These are phyloP conservation scores for Contarinia nasturtii DNA, from an alignment of 1,140 invertebrate species.

Conservation along the genomic window DNA sequence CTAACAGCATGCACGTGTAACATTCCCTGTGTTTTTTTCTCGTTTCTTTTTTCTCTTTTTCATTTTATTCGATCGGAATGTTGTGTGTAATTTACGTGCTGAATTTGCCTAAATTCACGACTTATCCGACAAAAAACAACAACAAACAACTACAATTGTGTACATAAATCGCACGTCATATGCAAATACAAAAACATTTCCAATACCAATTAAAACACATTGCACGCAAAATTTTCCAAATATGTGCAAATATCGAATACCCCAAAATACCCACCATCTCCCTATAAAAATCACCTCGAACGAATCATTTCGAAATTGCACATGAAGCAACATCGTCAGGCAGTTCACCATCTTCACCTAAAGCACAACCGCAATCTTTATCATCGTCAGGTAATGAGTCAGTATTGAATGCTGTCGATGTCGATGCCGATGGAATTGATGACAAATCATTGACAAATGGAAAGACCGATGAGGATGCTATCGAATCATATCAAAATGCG, in stretches of 20 bases:
- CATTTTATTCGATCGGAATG: background rate
- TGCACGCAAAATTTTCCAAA: too few relatives aligned
- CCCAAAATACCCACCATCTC: background rate
- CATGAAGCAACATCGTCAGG: slow-evolving; percentile 1
- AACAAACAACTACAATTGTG: too few relatives aligned
- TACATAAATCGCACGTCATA: too few relatives aligned
- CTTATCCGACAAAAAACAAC: too few relatives aligned
- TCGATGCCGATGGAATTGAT: too few relatives aligned
- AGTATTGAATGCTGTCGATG: too few relatives aligned
- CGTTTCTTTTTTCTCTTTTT: background rate
- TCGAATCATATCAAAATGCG: background rate
- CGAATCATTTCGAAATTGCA: background rate
- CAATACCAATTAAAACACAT: background rate
- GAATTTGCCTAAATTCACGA: too few relatives aligned
- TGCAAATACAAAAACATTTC: background rate
- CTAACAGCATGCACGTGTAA: background rate
- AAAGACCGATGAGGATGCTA: background rate
- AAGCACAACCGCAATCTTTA: too few relatives aligned
- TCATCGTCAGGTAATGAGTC: too few relatives aligned
- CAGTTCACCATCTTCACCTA: slow-evolving; percentile 1
- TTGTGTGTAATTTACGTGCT: too few relatives aligned
- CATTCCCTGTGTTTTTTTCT: background rate
- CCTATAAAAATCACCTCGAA: background rate
- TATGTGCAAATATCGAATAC: too few relatives aligned
- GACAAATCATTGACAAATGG: too few relatives aligned